These are phyloP conservation scores for Podocnemis expansa DNA, from an alignment of 2,113 vertebrate species.

Conservation along the genomic window DNA sequence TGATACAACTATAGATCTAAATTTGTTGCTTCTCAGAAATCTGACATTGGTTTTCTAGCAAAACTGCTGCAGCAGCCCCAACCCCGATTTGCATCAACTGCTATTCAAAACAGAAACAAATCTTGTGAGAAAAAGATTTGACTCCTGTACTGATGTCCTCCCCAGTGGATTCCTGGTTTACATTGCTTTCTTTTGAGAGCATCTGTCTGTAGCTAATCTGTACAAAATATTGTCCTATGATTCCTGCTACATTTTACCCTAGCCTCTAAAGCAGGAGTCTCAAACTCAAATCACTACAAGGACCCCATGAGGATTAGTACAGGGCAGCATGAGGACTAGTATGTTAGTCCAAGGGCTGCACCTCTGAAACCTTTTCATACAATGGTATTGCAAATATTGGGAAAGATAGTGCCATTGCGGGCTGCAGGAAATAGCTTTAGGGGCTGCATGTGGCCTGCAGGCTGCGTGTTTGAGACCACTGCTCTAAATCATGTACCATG, in stretches of 20 bases:
- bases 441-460: no score
- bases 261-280: not conserved
- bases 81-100: not conserved
- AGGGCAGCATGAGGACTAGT: no score
- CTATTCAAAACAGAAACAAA: rapidly evolving
- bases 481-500: no score
- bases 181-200: not conserved
- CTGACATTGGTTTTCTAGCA: not conserved
- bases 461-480: no score
- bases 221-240: not conserved
- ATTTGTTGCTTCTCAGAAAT: no score
- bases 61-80: not conserved
- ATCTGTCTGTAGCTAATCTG: not conserved
- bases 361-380: no score
- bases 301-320: no score
- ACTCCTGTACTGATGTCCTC: not conserved
- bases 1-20: not conserved
- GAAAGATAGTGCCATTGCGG: no score
- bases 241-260: not conserved
- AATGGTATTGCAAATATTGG: no score
- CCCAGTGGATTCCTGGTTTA: not conserved
- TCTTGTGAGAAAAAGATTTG: not conserved
- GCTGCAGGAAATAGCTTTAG: no score
- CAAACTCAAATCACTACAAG: no score
- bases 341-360: no score